Evolutionary conservation across 2,797 vertebrate species (phyloP).

Genomic region (Phyllotis vaccarum): DNA sequence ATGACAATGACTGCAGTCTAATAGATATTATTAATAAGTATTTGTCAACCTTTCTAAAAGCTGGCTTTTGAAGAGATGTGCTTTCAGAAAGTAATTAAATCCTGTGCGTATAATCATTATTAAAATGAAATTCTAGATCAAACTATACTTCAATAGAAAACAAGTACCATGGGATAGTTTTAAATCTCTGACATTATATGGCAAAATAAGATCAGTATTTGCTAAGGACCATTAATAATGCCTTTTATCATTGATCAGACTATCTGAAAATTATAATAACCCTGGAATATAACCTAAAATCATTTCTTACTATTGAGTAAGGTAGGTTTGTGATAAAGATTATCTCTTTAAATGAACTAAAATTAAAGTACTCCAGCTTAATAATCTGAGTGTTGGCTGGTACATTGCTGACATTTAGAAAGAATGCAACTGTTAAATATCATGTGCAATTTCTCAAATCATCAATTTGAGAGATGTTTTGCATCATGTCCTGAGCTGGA

Average conservation of each 20-base stretch:
- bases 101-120: neutral
- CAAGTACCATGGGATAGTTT: neutral
- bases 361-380: conserved; percentile 5
- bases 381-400: conserved; percentile 46
- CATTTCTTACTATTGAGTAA: neutral
- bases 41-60: neutral
- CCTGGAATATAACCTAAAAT: conserved; percentile 45
- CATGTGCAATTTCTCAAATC: conserved; percentile 59
- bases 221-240: neutral
- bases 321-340: conserved; percentile 10
- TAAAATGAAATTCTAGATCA: conserved; percentile 59
- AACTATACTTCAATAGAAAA: conserved; percentile 11
- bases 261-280: neutral
- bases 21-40: neutral
- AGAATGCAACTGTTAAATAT: conserved; percentile 54
- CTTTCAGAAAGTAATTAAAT: conserved; percentile 50
- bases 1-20: neutral
- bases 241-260: conserved; percentile 18
- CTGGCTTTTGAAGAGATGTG: neutral
- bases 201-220: conserved; percentile 22
- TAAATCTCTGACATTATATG: neutral
- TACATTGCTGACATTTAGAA: conserved; percentile 63
- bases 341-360: conserved; percentile 35
- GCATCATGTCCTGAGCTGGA: conserved; percentile 44
- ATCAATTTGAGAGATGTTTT: conserved; percentile 21